Evolutionary conservation across 2,888 invertebrate species (phyloP), one percentile per base, ranked within the genome.

Genomic region (Endotricha flammealis): DNA sequence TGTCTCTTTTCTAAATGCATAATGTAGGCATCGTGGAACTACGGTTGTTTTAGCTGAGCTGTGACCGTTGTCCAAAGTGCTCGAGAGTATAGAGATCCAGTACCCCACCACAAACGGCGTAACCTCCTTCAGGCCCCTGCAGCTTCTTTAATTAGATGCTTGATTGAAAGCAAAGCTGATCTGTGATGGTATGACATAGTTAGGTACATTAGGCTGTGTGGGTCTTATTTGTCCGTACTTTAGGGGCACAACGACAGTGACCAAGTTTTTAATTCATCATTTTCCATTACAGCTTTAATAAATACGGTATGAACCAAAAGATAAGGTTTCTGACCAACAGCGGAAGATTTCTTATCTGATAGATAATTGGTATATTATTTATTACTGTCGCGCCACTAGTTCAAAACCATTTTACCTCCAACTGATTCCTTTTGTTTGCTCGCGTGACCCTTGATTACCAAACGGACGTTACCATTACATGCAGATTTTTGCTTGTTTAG

Each of bases 121-220:
- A n/a, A n/a, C n/a, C n/a, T n/a, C n/a, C n/a, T n/a, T n/a, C n/a
- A 17, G 12, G 1, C 11, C 16, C 10, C 25, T 57, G 67, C 57
- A 72, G 66, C 67, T 73, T 69, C 68, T 60, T 62, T 44, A 42
- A 47, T 56, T 63, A 64, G 56, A 59, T 57, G 73, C 68, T 75
- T 74, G 69, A 67, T 64, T 47, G 58, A 70, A 65, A 64, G 77
- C 80, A 79, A 81, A 80, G 79, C 78, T 80, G 69, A 81, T 82
- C 82, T 83, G 82, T 83, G 82, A 83, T 83, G 76, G 73, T 78
- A 77, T 71, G 74, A 75, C 72, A 70, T 78, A 81, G 73, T 75
- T 79, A 79, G 71, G 69, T 73, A 71, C 75, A 66, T 68, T 72
- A 71, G 73, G 71, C 72, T 72, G 71, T 68, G 73, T 70, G 73